Conservation (phyloP, 2,113 vertebrate species). For the Notarius quadriscutis region DNA sequence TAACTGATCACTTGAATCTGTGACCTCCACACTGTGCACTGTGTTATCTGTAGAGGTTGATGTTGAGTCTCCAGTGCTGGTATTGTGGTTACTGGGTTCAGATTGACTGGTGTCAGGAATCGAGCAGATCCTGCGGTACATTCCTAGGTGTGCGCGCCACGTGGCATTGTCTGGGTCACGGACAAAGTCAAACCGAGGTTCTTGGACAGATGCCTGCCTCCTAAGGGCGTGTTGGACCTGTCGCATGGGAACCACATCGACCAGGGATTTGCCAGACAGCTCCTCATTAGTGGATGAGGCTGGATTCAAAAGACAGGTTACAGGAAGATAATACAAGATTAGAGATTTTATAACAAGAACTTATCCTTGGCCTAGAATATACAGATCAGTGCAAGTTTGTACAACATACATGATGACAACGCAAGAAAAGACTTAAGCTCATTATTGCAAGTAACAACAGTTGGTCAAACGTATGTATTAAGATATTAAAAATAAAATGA, state of each 20-base stretch:
- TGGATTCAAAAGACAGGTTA: constrained; percentile 14
- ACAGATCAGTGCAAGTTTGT: neutral
- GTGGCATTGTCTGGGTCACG: constrained; percentile 46
- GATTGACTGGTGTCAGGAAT: constrained; percentile 4
- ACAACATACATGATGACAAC: neutral
- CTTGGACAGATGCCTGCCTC: constrained; percentile 55
- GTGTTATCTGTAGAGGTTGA: neutral
- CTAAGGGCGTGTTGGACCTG: constrained; percentile 55
- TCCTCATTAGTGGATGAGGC: constrained; percentile 59
- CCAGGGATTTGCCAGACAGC: constrained; percentile 55
- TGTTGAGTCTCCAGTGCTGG: constrained; percentile 15
- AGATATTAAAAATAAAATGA: neutral
- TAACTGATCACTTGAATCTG: constrained; percentile 20
- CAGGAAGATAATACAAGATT: neutral
- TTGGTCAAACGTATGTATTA: neutral
- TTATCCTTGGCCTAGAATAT: neutral
- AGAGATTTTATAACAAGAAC: neutral
- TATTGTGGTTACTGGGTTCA: neutral
- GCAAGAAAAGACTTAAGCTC: neutral
- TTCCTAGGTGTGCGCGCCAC: constrained; percentile 76
- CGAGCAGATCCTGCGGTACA: constrained; percentile 62
- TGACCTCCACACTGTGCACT: constrained; percentile 14
- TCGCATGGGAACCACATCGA: constrained; percentile 69
- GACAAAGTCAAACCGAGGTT: constrained; percentile 53
- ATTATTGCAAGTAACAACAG: neutral